Conservation (phyloP, 1,140 invertebrate genomes). For the Aleiodes sp. region DNA sequence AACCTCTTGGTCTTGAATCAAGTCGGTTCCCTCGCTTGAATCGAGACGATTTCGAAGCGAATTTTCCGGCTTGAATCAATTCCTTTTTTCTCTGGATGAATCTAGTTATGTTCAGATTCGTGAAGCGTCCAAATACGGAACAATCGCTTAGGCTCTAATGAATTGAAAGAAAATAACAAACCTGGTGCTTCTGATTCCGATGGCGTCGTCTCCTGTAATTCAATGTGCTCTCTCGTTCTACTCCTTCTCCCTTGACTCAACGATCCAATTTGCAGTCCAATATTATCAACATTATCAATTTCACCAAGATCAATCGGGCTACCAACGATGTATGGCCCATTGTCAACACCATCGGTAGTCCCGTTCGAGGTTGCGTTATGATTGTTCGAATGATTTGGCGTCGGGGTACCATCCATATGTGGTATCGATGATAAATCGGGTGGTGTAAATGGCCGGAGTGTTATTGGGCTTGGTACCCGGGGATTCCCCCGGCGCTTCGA, state of each 20-base stretch:
- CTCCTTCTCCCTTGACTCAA: constrained; percentile 38
- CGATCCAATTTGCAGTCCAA: constrained; percentile 50
- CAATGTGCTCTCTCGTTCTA: constrained; percentile 56
- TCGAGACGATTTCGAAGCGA: no score
- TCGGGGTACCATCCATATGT: constrained; percentile 61
- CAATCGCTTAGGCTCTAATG: background rate
- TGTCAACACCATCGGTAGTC: constrained; percentile 37
- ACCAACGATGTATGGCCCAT: constrained; percentile 61
- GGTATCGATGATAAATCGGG: constrained; percentile 62
- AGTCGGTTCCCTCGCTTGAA: no score
- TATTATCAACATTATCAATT: constrained; percentile 63
- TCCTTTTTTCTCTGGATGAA: no score
- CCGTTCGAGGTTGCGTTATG: constrained; percentile 41
- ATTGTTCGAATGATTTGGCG: constrained; percentile 39
- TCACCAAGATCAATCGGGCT: constrained; percentile 61
- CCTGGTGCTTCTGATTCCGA: constrained; percentile 37
- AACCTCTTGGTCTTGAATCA: no score
- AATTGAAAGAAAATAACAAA: constrained; percentile 30
- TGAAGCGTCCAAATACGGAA: no score
- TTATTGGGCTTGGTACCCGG: constrained; percentile 50
- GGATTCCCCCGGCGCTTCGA: constrained; percentile 53
- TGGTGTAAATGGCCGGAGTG: constrained; percentile 57
- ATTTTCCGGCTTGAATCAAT: no score
- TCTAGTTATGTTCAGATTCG: no score
- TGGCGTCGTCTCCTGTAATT: constrained; percentile 52